These are phyloP conservation scores for Geotrupes spiniger DNA, from an alignment of 2,888 invertebrate species.

Conservation along the genomic window DNA sequence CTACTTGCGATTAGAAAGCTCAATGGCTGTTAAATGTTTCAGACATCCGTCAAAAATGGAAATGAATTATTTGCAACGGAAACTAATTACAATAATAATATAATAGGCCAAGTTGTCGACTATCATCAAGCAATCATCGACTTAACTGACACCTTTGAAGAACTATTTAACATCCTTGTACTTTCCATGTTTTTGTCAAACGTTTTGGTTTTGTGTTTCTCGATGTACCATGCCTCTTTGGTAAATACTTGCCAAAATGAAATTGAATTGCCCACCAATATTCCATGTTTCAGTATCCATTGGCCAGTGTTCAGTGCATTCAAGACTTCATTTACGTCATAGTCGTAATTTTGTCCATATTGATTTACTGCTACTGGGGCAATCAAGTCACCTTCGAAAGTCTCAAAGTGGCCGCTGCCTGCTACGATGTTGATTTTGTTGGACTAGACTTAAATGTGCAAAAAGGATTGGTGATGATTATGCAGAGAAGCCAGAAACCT, in stretches of 20 bases:
- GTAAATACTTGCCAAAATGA: no score
- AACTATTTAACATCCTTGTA: conserved; percentile 21
- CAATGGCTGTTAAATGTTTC: no score
- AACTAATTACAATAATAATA: no score
- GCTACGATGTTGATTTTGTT: conserved; percentile 23
- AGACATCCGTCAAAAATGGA: no score
- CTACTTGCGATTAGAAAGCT: no score
- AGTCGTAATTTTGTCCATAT: conserved; percentile 13
- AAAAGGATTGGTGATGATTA: conserved; percentile 46
- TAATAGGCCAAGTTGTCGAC: conserved; percentile 16
- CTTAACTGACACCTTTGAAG: conserved; percentile 22
- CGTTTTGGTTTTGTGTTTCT: conserved; percentile 12
- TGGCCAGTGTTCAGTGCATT: conserved; percentile 7
- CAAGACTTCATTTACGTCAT: conserved; percentile 10
- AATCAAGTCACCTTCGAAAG: conserved; percentile 26
- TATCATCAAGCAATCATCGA: conserved; percentile 25
- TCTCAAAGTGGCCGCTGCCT: conserved; percentile 20
- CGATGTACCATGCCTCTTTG: conserved; percentile 18
- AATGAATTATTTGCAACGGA: no score
- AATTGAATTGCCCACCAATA: no score
- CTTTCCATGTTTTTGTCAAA: conserved; percentile 13
- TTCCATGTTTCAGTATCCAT: no score
- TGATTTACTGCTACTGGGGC: conserved; percentile 27
- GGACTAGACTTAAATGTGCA: conserved; percentile 28
- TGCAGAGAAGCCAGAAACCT: conserved; percentile 51